Evolutionary conservation across 1,140 invertebrate species (phyloP), one percentile per base, ranked within the genome.

Genomic region (Aphelinus atriplicis): DNA sequence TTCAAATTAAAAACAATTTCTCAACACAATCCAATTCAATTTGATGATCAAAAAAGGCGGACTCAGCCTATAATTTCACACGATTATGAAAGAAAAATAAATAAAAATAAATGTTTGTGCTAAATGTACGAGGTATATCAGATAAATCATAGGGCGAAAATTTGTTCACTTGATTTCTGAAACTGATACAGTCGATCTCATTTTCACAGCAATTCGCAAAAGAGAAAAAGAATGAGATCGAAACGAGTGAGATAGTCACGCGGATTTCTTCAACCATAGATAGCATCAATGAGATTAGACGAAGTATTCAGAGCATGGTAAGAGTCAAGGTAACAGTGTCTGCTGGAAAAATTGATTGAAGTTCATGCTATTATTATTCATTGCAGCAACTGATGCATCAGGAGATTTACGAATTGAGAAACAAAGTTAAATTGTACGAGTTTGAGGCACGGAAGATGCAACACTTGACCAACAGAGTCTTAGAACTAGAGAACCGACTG

Each of bases 341-440:
- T 26, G 26, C 26, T 26, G 26, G 26, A 26, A 26, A 26, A 26
- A 53, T 9, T 53, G 4, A 53, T 53, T 53, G 9, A 53, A 53
- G 1, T 66, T 9, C 51, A 9, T 53, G 4, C 9, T 9, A 53
- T 77, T 75, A 74, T 69, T 73, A 47, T 70, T 73, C 58, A 63
- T 83, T 81, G 58, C 72, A 87, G 86, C 83, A 85, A 81, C 3
- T 80, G 3, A 86, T 86, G 84, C 82, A 86, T 63, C 85, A 85
- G 57, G 86, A 88, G 77, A 75, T 88, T 48, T 82, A 84, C 63
- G 84, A 86, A 10, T 82, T 88, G 81, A 80, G 80, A 50, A 86
- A 71, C 53, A 87, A 86, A 67, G 77, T 87, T 0, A 84, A 85
- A 55, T 77, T 82, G 60, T 85, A 86, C 7, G 87, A 88, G 51